These are phyloP conservation scores for Reticulitermes lucifugus DNA, from an alignment of 2,888 invertebrate species.

Conservation along the genomic window DNA sequence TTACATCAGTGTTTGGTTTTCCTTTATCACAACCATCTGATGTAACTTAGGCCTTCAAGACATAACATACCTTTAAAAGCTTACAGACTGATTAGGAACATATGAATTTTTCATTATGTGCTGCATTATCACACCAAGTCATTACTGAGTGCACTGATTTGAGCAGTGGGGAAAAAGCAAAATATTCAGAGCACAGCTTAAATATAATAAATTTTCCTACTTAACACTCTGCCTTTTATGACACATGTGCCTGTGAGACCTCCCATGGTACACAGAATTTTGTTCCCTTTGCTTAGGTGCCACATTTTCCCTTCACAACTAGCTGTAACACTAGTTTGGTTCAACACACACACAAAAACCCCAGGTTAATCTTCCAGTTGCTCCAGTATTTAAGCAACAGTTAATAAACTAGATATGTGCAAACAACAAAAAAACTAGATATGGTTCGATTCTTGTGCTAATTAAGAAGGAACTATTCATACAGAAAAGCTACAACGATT, in stretches of 20 bases:
- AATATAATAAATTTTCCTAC: background rate
- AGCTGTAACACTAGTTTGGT: background rate
- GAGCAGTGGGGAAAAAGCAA: background rate
- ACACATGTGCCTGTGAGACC: background rate
- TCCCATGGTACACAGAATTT: background rate
- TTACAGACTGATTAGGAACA: background rate
- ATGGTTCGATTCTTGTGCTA: background rate
- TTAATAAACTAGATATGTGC: conserved; percentile 6
- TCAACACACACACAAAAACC: background rate
- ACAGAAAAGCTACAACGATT: too few species aligned
- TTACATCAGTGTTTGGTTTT: background rate
- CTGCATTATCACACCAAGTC: background rate
- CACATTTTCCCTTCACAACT: background rate
- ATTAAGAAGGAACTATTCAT: too few species aligned
- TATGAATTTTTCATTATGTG: background rate
- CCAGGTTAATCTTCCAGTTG: background rate
- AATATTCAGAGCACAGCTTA: background rate
- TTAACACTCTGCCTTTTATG: background rate
- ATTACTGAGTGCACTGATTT: background rate
- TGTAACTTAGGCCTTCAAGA: background rate
- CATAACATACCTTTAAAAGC: background rate
- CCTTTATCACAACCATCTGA: background rate
- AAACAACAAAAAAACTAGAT: too few species aligned
- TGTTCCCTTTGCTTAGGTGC: background rate
- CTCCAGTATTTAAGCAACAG: background rate